Base-by-base conservation (phyloP, 2,888 invertebrate species). In the Gibbula magus region DNA sequence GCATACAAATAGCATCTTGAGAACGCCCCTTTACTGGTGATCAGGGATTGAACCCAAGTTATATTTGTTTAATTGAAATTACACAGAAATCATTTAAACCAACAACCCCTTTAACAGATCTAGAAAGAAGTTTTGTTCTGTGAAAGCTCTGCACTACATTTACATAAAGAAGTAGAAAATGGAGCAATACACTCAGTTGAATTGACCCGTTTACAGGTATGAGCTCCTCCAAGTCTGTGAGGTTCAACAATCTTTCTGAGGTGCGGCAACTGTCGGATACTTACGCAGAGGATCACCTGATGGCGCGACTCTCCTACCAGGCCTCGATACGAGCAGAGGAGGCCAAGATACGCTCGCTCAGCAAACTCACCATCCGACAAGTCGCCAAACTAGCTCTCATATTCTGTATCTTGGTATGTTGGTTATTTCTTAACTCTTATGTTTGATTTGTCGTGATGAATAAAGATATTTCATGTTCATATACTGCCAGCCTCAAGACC, bases 281-380 rank as follows among this genome's bases (percentile, higher is more conserved):
- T 2, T 92, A 97, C 94, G 99, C 98, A 3, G 96, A 97, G 66
- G 99, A 98, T 91, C 99, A 99, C 13, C 93, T 97, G 83, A 94
- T 98, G 90, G 97, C 99, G 2, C 95, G 99, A 75, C 94, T 99
- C 83, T 98, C 98, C n/a, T 99, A 98, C 94, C 95, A 97, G 85
- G 98, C 98, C 10, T 97, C 97, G 81, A 93, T 97, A 83, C 95
- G 97, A 82, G 97, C 97, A 77, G 95, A 96, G 29, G 96, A 96
- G 92, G 94, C 95, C 85, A 96, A 96, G 2, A 95, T 95, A 87
- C 94, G 96, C 79, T 95, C 96, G 81, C 96, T 96, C 54, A 96
- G 95, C 84, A 96, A 96, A 90, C 95, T 97, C 81, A 95, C 96
- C 54, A 94, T 96, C 1, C 92, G 94, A 87, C 95, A 96, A 93